Evolutionary conservation across 2,113 vertebrate genomes (phyloP).

Genomic region (Lagopus leucura): DNA sequence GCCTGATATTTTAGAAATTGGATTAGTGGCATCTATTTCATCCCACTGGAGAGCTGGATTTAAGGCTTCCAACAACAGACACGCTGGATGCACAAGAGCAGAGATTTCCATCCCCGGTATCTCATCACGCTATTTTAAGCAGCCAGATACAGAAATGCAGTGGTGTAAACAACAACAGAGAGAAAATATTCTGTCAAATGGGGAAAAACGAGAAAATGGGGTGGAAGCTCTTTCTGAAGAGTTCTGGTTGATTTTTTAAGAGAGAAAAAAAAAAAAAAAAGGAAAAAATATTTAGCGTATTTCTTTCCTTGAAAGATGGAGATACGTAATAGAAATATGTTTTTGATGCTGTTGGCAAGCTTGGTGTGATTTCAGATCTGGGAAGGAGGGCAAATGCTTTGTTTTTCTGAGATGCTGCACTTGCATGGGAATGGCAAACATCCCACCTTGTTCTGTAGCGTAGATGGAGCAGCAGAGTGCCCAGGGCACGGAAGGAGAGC

Average conservation of each 20-base stretch:
- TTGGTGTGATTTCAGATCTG: background rate
- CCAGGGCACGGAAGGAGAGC: background rate
- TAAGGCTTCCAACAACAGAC: background rate
- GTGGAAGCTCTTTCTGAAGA: background rate
- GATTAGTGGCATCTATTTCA: background rate
- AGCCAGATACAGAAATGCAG: background rate
- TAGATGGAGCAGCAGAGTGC: background rate
- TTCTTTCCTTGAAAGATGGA: background rate
- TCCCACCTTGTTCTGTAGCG: accelerated
- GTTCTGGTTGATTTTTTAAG: background rate
- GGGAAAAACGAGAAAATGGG: background rate
- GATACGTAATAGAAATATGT: background rate
- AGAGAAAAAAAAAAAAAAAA: background rate
- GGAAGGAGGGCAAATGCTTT: background rate
- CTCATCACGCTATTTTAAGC: background rate
- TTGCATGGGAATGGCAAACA: background rate
- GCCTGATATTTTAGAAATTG: background rate
- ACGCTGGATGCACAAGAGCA: background rate
- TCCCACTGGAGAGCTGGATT: background rate
- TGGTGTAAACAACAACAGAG: background rate
- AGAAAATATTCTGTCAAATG: background rate
- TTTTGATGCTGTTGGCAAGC: background rate
- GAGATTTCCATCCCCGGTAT: background rate
- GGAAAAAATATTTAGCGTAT: background rate
- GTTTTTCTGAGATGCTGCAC: background rate